Percentiles rank a stretch among this genome's conserved stretches.
These are phyloP conservation scores for Presbytis comata DNA, from an alignment of 2,797 vertebrate genomes.

Conservation along the genomic window DNA sequence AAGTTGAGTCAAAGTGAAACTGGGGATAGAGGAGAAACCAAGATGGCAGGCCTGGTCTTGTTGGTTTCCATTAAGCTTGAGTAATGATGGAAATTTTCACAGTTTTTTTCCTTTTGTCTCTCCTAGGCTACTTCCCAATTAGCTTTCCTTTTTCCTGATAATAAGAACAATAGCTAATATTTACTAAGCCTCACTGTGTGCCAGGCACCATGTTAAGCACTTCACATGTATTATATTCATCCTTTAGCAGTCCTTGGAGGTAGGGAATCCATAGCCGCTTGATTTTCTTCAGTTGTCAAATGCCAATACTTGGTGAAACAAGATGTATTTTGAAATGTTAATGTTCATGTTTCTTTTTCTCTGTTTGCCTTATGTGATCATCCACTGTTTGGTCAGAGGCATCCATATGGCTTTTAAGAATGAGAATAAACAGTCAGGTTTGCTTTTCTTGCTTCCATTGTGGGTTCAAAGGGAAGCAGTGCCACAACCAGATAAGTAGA, in stretches of 20 bases:
- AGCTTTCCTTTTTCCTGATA: background rate
- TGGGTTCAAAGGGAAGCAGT: background rate
- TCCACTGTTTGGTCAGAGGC: background rate
- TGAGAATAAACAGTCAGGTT: background rate
- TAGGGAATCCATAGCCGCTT: background rate
- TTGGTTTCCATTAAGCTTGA: background rate
- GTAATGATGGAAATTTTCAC: background rate
- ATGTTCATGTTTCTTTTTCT: background rate
- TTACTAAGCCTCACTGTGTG: background rate
- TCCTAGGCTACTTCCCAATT: background rate
- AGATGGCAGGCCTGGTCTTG: background rate
- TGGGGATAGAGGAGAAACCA: background rate
- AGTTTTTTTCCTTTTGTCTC: background rate
- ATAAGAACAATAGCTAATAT: background rate
- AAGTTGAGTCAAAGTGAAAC: background rate
- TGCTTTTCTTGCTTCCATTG: constrained; percentile 11
- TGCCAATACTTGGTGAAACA: background rate
- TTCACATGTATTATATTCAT: background rate
- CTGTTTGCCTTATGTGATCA: background rate
- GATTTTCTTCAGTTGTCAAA: background rate
- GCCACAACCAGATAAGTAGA: background rate
- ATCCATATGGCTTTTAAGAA: background rate
- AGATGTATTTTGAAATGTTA: constrained; percentile 31
- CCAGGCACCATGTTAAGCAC: background rate
- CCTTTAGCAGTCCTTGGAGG: background rate